Conservation (phyloP, 2,797 vertebrate species). For the Labeo calbasu region DNA sequence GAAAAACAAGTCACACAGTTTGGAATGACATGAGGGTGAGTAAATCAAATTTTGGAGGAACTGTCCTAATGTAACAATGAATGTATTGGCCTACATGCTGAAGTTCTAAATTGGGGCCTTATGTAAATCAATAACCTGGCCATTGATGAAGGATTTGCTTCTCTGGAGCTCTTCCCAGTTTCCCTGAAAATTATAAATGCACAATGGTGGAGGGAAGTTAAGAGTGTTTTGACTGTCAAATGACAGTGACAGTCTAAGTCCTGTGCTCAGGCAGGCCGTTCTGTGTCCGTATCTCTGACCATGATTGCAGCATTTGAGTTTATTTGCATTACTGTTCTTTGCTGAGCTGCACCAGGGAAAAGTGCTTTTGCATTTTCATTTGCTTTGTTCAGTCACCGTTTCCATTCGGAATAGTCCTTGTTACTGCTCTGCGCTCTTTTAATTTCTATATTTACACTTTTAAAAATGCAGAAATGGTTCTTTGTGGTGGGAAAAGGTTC, state of each 20-base stretch:
- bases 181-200: constrained; percentile 80
- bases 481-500: too few species aligned
- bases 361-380: constrained; percentile 78
- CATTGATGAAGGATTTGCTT: constrained; percentile 51
- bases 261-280: constrained; percentile 61
- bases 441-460: not conserved
- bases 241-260: constrained; percentile 68
- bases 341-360: constrained; percentile 70
- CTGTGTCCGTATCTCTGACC: constrained; percentile 70
- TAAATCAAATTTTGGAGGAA: not conserved
- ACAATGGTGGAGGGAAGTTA: constrained; percentile 74
- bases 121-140: constrained; percentile 42
- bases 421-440: constrained; percentile 55
- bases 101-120: constrained; percentile 6
- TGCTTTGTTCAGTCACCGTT: constrained; percentile 71
- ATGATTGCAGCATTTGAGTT: constrained; percentile 70
- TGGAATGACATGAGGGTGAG: not conserved
- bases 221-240: constrained; percentile 81
- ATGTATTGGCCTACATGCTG: not conserved
- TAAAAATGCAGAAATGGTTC: too few species aligned
- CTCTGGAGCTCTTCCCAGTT: constrained; percentile 71
- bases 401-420: constrained; percentile 64
- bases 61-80: not conserved
- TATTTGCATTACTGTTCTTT: constrained; percentile 81
- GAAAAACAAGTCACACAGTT: not conserved